Evolutionary conservation across 2,113 vertebrate species (phyloP), one percentile per base, ranked within the genome.

Genomic region (Nansenia antarctica): DNA sequence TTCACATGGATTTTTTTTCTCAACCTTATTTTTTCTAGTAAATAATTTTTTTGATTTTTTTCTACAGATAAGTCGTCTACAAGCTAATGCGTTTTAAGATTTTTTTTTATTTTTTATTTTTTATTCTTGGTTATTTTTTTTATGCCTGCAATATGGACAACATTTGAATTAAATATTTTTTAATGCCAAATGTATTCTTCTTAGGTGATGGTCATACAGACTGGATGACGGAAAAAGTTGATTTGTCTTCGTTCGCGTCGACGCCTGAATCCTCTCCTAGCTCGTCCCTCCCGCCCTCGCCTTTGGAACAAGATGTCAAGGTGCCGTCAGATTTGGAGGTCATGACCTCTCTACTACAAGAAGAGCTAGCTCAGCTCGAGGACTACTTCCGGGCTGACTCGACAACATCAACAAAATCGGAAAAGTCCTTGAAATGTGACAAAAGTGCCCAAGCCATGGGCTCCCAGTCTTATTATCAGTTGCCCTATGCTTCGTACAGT

Each of bases 171-270:
- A 55, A 35, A 67, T 39, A 39, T 65, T 49, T 52, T 27, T 31
- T 58, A 58, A 58, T 12, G 54, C 49, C 7, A 57, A 7, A 26
- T 79, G 11, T 29, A 67, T 65, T 70, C 80, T 75, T 76, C 70
- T 12, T 65, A 95, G 94, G 94, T 85, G 93, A 95, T 78, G 93
- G 93, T 93, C 93, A 92, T 85, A 94, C 93, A 70, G 95, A 96
- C 89, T 97, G 95, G 95, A 96, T 96, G 94, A 95, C 94, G 18
- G 94, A 96, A 90, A 93, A 94, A 88, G 93, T 95, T 76, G 95
- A 96, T 87, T 92, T 94, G 85, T 94, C 94, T 82, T 93, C 94
- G 73, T 94, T 94, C 85, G 86, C 88, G 72, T 92, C 95, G 70
- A 89, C 87, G 62, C 73, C 82, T 54, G 89, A 91, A 83, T 94